phyloP scores from a whole-genome alignment of 2,888 invertebrate genomes.

The Ernsta delagoae region DNA sequence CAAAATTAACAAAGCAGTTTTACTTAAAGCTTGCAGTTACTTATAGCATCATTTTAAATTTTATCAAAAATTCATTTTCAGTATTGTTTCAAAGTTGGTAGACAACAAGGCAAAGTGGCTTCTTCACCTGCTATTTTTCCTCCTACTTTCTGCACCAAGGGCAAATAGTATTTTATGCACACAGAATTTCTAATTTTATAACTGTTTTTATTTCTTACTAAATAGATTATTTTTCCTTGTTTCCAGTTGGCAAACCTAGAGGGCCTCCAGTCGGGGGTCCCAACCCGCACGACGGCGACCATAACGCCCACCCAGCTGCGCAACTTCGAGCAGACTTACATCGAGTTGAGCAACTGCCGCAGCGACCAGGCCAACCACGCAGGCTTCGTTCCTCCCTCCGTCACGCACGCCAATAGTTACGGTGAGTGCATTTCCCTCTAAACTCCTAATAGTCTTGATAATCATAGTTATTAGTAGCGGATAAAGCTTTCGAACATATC shows the following conservation, averaged over 20 bases:
- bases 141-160: no score
- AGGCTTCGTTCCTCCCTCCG: constrained; percentile 95
- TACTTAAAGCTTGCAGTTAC: no score
- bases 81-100: no score
- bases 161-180: no score
- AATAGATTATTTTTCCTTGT: constrained; percentile 46
- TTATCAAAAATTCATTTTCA: no score
- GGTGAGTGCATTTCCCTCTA: constrained; percentile 56
- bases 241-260: constrained; percentile 93
- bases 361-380: constrained; percentile 93
- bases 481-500: no score
- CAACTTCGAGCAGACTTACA: constrained; percentile 96
- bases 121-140: no score
- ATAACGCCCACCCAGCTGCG: constrained; percentile 97
- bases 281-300: constrained; percentile 96
- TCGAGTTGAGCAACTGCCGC: constrained; percentile 92
- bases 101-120: no score
- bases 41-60: no score
- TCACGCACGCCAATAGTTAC: constrained; percentile 80
- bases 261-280: constrained; percentile 94
- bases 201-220: not conserved
- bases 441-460: no score
- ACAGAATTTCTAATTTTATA: no score
- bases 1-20: no score
- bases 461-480: not conserved